A percentile compares a stretch with the other conserved stretches of the same genome.
phyloP scores from a whole-genome alignment of 2,113 vertebrate genomes.

The Balaeniceps rex region DNA sequence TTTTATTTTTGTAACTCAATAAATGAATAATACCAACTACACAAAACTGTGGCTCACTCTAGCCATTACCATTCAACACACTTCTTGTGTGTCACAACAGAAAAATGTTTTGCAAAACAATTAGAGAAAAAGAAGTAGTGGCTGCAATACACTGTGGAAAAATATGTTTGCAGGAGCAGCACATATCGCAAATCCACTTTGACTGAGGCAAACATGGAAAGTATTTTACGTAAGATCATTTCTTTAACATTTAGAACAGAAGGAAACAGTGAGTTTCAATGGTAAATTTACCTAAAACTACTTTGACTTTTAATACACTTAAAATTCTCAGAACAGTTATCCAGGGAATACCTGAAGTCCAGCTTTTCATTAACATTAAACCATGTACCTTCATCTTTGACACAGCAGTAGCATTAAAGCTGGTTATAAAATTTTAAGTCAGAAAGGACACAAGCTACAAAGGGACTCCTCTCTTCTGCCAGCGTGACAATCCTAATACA shows the following conservation, averaged over 20 bases:
- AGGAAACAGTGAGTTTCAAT: background rate
- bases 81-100: background rate
- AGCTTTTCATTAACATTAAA: background rate
- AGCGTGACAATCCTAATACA: background rate
- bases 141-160: background rate
- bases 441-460: background rate
- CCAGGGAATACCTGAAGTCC: background rate
- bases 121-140: background rate
- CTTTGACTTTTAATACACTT: background rate
- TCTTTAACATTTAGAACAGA: background rate
- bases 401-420: background rate
- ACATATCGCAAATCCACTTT: background rate
- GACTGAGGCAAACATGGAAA: background rate
- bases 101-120: background rate
- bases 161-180: background rate
- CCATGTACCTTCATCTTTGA: background rate
- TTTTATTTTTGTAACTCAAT: background rate
- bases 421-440: background rate
- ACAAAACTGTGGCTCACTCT: background rate
- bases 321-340: background rate
- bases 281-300: background rate
- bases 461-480: background rate
- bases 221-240: background rate
- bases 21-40: background rate
- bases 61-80: accelerated